A percentile compares a stretch with the other conserved stretches of the same genome.
phyloP scores from a whole-genome alignment of 2,888 invertebrate genomes.

The Dicyrtoma fusca region DNA sequence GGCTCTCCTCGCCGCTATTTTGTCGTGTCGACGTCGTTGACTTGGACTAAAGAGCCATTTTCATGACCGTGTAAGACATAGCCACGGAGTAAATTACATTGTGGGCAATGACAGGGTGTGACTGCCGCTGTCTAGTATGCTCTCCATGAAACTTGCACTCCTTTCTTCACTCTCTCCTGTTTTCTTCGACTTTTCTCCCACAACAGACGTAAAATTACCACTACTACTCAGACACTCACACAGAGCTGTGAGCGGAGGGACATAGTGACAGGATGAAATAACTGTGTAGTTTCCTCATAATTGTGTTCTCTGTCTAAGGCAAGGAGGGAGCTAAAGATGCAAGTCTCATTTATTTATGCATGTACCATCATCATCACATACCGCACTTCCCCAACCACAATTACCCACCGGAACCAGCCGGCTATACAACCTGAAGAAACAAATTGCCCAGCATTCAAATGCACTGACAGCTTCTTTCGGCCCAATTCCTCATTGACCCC shows the following conservation, averaged over 20 bases:
- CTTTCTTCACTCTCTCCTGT: background rate
- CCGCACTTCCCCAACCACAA: too few species aligned
- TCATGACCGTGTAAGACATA: background rate
- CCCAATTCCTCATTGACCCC: too few species aligned
- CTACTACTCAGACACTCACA: background rate
- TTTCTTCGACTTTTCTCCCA: background rate
- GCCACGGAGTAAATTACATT: background rate
- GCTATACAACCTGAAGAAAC: too few species aligned
- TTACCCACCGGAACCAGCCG: too few species aligned
- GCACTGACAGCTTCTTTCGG: too few species aligned
- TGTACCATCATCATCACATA: too few species aligned
- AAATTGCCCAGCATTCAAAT: too few species aligned
- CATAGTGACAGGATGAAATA: slow-evolving; percentile 10
- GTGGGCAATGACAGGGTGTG: background rate
- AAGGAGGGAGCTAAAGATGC: background rate
- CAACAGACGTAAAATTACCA: background rate
- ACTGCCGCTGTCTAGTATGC: background rate
- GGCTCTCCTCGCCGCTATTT: too few species aligned
- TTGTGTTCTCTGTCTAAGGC: background rate
- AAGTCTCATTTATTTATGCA: too few species aligned
- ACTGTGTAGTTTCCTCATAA: slow-evolving; percentile 3
- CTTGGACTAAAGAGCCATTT: background rate
- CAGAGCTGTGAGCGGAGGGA: background rate
- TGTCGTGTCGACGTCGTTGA: too few species aligned
- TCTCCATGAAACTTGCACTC: slow-evolving; percentile 18